Conservation (phyloP, 2,113 vertebrate species). For the Herpetotheres cachinnans region DNA sequence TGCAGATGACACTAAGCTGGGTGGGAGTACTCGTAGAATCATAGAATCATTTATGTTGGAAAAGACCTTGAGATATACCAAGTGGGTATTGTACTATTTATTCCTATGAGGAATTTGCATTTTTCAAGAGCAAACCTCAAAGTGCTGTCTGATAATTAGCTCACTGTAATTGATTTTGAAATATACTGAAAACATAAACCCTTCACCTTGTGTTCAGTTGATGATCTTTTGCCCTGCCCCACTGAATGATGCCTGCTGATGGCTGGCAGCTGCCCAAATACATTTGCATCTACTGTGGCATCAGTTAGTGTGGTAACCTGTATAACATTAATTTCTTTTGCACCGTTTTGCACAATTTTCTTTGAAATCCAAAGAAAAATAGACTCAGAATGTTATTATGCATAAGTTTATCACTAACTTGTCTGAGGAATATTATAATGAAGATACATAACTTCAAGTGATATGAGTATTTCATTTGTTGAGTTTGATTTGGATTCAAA, state of each 20-base stretch:
- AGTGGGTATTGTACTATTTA: not conserved
- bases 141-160: slow-evolving; percentile 7
- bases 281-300: not conserved
- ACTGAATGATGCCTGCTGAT: not conserved
- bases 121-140: slow-evolving; percentile 36
- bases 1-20: too few relatives aligned
- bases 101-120: not conserved
- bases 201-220: not conserved
- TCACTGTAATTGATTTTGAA: slow-evolving; percentile 35
- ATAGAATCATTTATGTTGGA: too few relatives aligned
- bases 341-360: too few relatives aligned
- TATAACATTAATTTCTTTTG: not conserved
- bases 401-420: rapidly evolving
- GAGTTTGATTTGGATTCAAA: not conserved
- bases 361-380: too few relatives aligned
- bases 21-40: too few relatives aligned
- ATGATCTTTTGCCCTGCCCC: not conserved
- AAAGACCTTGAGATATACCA: too few relatives aligned
- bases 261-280: not conserved
- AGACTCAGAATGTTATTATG: too few relatives aligned
- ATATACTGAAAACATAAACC: not conserved
- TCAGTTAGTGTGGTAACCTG: not conserved
- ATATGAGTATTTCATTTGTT: not conserved
- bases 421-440: not conserved
- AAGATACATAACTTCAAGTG: not conserved